These are phyloP conservation scores for Leguminivora glycinivorella DNA, from an alignment of 1,140 invertebrate species.

Conservation along the genomic window DNA sequence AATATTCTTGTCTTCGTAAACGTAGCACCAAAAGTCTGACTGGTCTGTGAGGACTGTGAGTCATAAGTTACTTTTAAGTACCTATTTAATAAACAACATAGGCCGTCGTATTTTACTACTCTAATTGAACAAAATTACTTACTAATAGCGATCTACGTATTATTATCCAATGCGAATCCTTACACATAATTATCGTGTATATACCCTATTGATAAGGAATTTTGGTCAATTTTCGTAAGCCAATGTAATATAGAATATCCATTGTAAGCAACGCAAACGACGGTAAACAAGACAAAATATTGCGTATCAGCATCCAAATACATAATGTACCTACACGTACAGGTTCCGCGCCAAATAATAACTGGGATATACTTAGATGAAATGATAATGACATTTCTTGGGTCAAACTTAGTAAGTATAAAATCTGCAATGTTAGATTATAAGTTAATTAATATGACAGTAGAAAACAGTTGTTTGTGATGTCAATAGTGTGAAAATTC, in stretches of 20 bases:
- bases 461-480: not conserved
- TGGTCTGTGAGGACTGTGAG: too few relatives aligned
- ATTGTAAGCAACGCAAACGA: not conserved
- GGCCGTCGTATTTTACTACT: not conserved
- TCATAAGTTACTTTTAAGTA: not conserved
- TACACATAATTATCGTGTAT: not conserved
- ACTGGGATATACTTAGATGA: not conserved
- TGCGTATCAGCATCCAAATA: too few relatives aligned
- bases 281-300: not conserved
- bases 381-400: not conserved
- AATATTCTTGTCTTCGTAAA: slow-evolving; percentile 1
- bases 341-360: not conserved
- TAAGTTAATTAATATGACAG: not conserved
- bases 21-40: slow-evolving; percentile 16
- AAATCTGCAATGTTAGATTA: slow-evolving; percentile 12
- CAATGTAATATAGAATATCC: not conserved
- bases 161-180: not conserved
- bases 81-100: not conserved
- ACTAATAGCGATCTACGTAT: not conserved
- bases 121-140: not conserved
- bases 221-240: not conserved
- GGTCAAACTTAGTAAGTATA: not conserved
- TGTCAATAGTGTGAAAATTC: not conserved
- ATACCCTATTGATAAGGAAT: not conserved
- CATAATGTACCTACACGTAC: not conserved